Evolutionary conservation across 2,888 invertebrate species (phyloP).

Genomic region (Hypercompe scribonia): DNA sequence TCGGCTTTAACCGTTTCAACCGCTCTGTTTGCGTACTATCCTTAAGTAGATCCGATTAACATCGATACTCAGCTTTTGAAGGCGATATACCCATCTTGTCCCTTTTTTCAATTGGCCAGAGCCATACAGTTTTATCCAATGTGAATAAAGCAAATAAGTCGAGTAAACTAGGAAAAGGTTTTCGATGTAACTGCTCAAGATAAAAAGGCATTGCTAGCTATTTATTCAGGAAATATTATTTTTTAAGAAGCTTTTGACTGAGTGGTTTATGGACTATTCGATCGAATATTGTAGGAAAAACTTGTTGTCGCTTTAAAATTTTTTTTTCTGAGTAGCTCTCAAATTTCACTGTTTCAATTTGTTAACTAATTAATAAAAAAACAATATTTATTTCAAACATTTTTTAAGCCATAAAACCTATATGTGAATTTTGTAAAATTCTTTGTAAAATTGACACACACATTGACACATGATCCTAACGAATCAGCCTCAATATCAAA

Average conservation of each 20-base stretch:
- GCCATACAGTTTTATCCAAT: slow-evolving; percentile 43
- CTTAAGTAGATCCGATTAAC: slow-evolving; percentile 61
- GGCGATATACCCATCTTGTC: slow-evolving; percentile 51
- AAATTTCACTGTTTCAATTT: too few species aligned
- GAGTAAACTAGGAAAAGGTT: slow-evolving; percentile 57
- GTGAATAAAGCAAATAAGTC: slow-evolving; percentile 51
- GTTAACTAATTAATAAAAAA: too few species aligned
- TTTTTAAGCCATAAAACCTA: too few species aligned
- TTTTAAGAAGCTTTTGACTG: slow-evolving; percentile 11
- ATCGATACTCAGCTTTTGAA: slow-evolving; percentile 43
- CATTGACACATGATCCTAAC: background rate
- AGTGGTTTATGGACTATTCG: background rate
- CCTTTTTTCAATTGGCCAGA: slow-evolving; percentile 60
- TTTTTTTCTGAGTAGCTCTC: background rate
- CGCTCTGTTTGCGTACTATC: slow-evolving; percentile 44
- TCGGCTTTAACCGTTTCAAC: slow-evolving; percentile 6
- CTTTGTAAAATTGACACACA: too few species aligned
- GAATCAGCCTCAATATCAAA: background rate
- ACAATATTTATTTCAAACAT: background rate
- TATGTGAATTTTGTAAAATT: too few species aligned
- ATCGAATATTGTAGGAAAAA: background rate
- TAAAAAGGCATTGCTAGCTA: slow-evolving; percentile 22
- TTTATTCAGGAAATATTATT: slow-evolving; percentile 17
- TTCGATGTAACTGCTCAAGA: slow-evolving; percentile 40
- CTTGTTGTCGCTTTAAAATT: background rate